A percentile compares a stretch with the other conserved stretches of the same genome.
Conservation (phyloP, 1,140 invertebrate genomes). For the Acromyrmex charruanus region DNA sequence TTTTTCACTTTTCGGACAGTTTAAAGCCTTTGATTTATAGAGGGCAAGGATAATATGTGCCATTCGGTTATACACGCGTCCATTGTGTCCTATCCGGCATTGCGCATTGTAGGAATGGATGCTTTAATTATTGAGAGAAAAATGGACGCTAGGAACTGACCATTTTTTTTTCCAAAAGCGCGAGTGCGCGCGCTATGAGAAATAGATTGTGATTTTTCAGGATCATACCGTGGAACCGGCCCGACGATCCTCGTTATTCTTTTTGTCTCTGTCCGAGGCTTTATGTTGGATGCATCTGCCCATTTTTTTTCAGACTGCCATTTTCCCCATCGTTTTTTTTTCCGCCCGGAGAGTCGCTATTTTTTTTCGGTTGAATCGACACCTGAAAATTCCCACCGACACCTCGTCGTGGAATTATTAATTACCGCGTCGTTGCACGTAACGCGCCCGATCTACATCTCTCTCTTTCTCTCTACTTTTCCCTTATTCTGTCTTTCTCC, state of each 20-base stretch:
- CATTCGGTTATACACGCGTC: slow-evolving; percentile 35
- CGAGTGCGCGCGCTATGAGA: slow-evolving; percentile 56
- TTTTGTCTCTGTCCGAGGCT: slow-evolving; percentile 58
- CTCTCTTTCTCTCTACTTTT: neutral
- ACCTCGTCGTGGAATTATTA: slow-evolving; percentile 76
- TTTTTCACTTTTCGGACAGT: slow-evolving; percentile 38
- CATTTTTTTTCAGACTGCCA: slow-evolving; percentile 56
- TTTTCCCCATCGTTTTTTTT: slow-evolving; percentile 54
- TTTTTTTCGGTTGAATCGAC: slow-evolving; percentile 58
- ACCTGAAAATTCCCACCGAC: slow-evolving; percentile 64
- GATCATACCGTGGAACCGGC: slow-evolving; percentile 53
- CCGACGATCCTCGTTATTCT: slow-evolving; percentile 62
- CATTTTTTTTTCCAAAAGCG: slow-evolving; percentile 51
- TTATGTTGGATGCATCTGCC: slow-evolving; percentile 52
- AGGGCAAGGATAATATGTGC: slow-evolving; percentile 26
- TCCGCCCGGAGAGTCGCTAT: slow-evolving; percentile 45
- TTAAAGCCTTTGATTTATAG: slow-evolving; percentile 53
- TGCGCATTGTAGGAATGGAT: slow-evolving; percentile 39
- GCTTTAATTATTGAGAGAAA: slow-evolving; percentile 63
- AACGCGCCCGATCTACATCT: slow-evolving; percentile 41
- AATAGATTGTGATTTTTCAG: slow-evolving; percentile 65
- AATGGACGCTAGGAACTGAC: slow-evolving; percentile 56
- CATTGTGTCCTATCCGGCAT: slow-evolving; percentile 22
- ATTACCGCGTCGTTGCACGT: slow-evolving; percentile 70
- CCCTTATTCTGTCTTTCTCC: slow-evolving; percentile 57